Evolutionary conservation across 2,888 invertebrate genomes (phyloP), one percentile per base, ranked within the genome.

Genomic region (Diarsia rubi): DNA sequence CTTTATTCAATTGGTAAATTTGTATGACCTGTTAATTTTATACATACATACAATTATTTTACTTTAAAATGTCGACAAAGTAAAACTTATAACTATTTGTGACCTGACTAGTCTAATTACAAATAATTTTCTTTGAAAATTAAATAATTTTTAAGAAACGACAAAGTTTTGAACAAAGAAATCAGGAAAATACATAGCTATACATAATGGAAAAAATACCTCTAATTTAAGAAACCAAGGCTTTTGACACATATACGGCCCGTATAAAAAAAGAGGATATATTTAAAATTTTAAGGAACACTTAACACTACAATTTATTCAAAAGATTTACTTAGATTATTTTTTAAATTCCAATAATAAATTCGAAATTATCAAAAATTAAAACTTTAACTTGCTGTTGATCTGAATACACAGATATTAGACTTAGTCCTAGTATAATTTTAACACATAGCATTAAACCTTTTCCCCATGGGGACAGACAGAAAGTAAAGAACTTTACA

Each of bases 31-130:
- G 49, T 57, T 62, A 63, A 73, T 80, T 67, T 19, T 60, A 62
- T 74, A 4, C 31, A 24, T 16, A 27, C n/a, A 19, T 54, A 19
- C 60, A 14, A 42, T 37, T 4, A n/a, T 21, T 60, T 21, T 19
- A 14, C 31, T 42, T 21, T 3, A 31, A 27, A 57, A 47, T 42
- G 31, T 59, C 6, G 21, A 75, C 14, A 37, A 60, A 44, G 16
- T 47, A 60, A 37, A 44, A 14, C 49, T 69, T 67, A 75, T 3
- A 27, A n/a, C 24, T 83, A 79, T 82, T 83, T 81, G 79, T 74
- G 83, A 74, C 73, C n/a, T 69, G 79, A 83, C 83, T 79, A 81
- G 81, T 79, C 74, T 69, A 54, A 66, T 45, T 45, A 19, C 3
- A 21, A 63, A 49, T 12, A 11, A 62, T 47, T 37, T 45, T 64